Evolutionary conservation across 1,140 invertebrate species (phyloP).

Genomic region (Drosophila sulfurigaster): DNA sequence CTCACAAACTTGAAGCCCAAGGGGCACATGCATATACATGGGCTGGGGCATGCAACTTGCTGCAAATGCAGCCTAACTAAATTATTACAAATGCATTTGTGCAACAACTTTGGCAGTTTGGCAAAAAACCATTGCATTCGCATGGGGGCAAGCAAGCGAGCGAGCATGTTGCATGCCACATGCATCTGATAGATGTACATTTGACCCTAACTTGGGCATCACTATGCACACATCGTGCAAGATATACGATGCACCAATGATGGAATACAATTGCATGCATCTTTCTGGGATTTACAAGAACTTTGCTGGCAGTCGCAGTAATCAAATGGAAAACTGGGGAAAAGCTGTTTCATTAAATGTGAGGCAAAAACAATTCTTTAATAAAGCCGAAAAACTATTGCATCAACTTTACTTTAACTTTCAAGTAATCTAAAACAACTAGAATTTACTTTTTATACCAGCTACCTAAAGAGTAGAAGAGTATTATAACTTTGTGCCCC

Average conservation of each 20-base stretch:
- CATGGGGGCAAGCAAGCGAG: neutral
- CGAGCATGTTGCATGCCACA: conserved; percentile 3
- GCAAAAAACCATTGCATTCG: conserved; percentile 31
- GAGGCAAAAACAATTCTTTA: no score
- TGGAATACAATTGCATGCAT: conserved; percentile 20
- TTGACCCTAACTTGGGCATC: neutral
- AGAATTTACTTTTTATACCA: no score
- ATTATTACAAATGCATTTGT: conserved; percentile 60
- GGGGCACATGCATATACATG: neutral
- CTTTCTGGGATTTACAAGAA: neutral
- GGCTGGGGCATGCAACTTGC: conserved; percentile 5
- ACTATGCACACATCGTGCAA: neutral
- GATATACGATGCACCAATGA: conserved; percentile 2
- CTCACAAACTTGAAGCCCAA: conserved; percentile 2
- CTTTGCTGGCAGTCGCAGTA: neutral
- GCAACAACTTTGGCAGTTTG: conserved; percentile 52
- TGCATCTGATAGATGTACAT: conserved; percentile 13
- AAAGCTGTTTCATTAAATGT: no score
- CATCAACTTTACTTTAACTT: no score
- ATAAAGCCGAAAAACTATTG: no score
- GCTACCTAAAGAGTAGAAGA: no score
- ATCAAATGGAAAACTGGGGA: neutral
- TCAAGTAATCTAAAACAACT: no score
- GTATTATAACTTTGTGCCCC: no score
- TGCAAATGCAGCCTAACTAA: conserved; percentile 42